Base-by-base conservation (phyloP, 2,888 invertebrate species). In the Brachyptera risi region DNA sequence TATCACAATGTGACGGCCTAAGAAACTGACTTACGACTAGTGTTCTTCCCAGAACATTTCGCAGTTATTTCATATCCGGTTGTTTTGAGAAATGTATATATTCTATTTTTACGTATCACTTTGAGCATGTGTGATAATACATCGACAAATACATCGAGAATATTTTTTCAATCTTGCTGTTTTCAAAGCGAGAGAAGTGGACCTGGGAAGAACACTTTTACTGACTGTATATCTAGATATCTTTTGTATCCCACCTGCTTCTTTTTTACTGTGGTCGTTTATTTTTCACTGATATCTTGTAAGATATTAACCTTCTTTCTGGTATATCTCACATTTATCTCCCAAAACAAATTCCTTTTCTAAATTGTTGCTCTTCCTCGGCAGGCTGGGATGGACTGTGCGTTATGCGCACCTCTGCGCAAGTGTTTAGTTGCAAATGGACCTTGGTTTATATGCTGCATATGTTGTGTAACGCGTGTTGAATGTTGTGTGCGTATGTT, bases 401-500 rank as follows among this genome's bases (percentile, higher is more conserved):
- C n/a, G n/a, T n/a, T n/a, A n/a, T n/a, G n/a, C n/a, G 56, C 37
- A 26, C 42, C 37, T 31, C 23, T 24, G 11, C 19, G 26, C 40
- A 21, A 15, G 59, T 42, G 15, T 47, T 24, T 38, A 71, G 76
- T 77, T 77, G 76, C 76, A 77, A 78, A 76, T 77, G 76, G 73
- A 75, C 75, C 74, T 71, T 68, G 60, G 42, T 54, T 27, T n/a
- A n/a, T n/a, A n/a, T n/a, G n/a, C n/a, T 56, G 40, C 35, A 31
- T 19, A 69, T 66, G 67, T 67, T 66, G 27, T 62, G 60, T 62
- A 67, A 65, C 44, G n/a, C n/a, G 54, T 31, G 60, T 37, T 60
- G 54, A 65, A 58, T 63, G 64, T 64, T 54, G 58, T 65, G 60
- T 59, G 42, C 67, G 67, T 66, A 19, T 61, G 49, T 70, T 68